Base-by-base conservation (phyloP, 2,888 invertebrate genomes). In the Protonemura montana region DNA sequence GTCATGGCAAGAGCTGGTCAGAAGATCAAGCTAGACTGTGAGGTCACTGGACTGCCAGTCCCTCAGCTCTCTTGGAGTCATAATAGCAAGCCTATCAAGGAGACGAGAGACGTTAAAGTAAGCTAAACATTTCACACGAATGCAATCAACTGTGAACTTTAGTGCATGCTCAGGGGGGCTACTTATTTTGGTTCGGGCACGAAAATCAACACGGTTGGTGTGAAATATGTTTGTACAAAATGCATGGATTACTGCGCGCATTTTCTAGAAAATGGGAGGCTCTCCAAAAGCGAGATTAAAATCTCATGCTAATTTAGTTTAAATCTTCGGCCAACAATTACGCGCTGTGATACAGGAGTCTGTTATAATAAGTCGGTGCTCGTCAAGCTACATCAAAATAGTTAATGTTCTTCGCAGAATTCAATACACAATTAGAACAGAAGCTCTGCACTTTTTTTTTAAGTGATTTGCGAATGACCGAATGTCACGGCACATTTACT, bases 1-100 rank as follows among this genome's bases (percentile, higher is more conserved):
- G 93, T 94, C n/a, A 95, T 95, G 94, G 95, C 94, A 7, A 92
- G 95, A 89, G 94, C 95, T 86, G 95, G 96, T 82, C 95, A 96
- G 90, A 95, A 94, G 91, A 93, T 95, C 89, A 94, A 94, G 91
- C 91, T 96, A 89, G 95, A 95, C 91, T 95, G 95, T 88, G 92
- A 94, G 90, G 94, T 95, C 87, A 92, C 92, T 84, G 95, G 95
- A 88, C 92, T 93, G 89, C 95, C 95, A 81, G 90, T 92, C 86
- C 95, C 95, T 7, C 92, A 93, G 76, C 90, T 95, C 82, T 92
- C 91, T 88, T 96, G 96, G 96, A 92, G 93, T 87, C 94, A 95
- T 89, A 94, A 96, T 91, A 94, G 94, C 88, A 94, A 94, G 90
- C 92, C 93, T 76, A 92, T 95, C 89, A 93, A 93, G 89, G 93